These are phyloP conservation scores for Nesoenas mayeri DNA, from an alignment of 2,113 vertebrate species.

Conservation along the genomic window DNA sequence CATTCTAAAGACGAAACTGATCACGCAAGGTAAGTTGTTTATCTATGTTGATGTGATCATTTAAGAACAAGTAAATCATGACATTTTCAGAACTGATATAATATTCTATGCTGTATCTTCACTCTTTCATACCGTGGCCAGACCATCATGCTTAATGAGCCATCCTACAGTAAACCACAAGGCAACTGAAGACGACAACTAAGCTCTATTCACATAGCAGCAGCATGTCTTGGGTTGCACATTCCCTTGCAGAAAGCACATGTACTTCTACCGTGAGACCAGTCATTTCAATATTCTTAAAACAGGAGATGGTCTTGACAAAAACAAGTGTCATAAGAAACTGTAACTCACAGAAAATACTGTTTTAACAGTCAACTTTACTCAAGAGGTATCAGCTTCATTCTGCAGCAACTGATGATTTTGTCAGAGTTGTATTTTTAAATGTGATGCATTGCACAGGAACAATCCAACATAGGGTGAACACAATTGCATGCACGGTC, in stretches of 20 bases:
- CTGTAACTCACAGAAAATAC: background rate
- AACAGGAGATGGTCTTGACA: background rate
- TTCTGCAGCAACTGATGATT: background rate
- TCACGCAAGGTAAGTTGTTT: background rate
- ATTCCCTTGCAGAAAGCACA: background rate
- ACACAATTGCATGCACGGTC: background rate
- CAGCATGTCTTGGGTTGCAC: background rate
- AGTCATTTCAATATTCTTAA: background rate
- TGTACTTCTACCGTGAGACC: background rate
- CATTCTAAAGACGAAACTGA: background rate
- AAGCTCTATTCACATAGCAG: background rate
- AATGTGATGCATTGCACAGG: background rate
- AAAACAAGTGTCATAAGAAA: background rate
- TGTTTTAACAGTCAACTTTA: background rate
- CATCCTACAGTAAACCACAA: background rate
- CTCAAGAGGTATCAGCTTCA: background rate
- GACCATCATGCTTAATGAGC: background rate
- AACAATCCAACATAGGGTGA: background rate
- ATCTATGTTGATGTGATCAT: background rate
- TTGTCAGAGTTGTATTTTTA: background rate
- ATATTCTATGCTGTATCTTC: background rate
- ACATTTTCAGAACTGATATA: background rate
- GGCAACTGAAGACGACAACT: background rate
- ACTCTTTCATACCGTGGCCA: background rate
- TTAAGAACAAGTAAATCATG: background rate